Conservation (phyloP, 2,113 vertebrate species). For the Gnathonemus echidnorhynchus region DNA sequence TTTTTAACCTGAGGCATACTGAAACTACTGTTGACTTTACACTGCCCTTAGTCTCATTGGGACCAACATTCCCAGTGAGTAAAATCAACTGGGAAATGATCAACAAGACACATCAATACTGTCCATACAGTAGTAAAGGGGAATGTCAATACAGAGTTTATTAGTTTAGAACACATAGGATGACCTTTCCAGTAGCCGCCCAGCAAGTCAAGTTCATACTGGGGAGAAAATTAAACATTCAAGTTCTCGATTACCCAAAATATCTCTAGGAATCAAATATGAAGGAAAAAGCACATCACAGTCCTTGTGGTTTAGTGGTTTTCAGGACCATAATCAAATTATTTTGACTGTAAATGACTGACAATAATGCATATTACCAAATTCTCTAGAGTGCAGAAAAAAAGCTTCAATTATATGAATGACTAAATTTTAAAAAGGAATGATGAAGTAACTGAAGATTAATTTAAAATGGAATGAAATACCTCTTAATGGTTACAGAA, state of each 20-base stretch:
- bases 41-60: neutral
- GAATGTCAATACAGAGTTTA: neutral
- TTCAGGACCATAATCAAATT: neutral
- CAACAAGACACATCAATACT: neutral
- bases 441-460: neutral
- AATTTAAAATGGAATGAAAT: neutral
- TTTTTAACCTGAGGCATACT: neutral
- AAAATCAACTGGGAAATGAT: neutral
- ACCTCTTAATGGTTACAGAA: neutral
- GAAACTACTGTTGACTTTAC: neutral
- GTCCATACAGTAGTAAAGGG: neutral
- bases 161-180: neutral
- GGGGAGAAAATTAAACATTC: neutral
- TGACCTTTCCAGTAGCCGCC: neutral
- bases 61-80: neutral
- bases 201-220: neutral
- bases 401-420: neutral
- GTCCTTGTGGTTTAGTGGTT: neutral
- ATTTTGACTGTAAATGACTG: conserved; percentile 2
- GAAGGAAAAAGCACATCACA: neutral
- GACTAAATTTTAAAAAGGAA: neutral
- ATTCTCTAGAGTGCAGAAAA: neutral
- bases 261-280: neutral
- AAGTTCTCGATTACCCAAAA: neutral
- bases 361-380: neutral